Base-by-base conservation (phyloP, 2,113 vertebrate genomes). In the Piprites chloris region DNA sequence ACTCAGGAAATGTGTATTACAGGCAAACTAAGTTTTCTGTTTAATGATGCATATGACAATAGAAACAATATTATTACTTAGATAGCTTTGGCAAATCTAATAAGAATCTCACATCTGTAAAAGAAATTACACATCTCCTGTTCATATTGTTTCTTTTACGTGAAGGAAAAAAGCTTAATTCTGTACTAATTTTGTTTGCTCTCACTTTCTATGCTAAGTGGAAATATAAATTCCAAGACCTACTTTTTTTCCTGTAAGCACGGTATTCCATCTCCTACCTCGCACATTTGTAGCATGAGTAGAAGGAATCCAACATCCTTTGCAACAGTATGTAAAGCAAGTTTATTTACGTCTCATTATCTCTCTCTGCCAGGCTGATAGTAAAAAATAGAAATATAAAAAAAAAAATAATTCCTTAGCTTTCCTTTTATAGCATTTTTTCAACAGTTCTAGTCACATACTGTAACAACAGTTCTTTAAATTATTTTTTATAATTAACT, bases 241-340 rank as follows among this genome's bases (percentile, higher is more conserved):
- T 55, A 30, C n/a, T 46, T 55, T 66, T 82, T 67, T 73, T 52
- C 39, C 50, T 68, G 23, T 32, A 50, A 85, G n/a, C 9, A n/a
- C 9, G 12, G 5, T 12, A 42, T 58, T 85, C 17, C 20, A 30
- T 44, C 66, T 89, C 44, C 39, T 62, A 33, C n/a, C 85, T 92
- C 75, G 65, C 27, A 53, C 0, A 0, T 41, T 52, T 62, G 19
- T 53, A 62, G 46, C 0, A 0, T n/a, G 15, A 39, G 26, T 39
- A 50, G 65, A 46, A 73, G 30, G 41, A 81, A 37, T 72, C 9
- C 26, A 82, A 46, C 7, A 62, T 13, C 28, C 12, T 55, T 33
- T 79, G 41, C 23, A 15, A 2, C 12, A 27, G 9, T 28, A 46
- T 35, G 19, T 11, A 87, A 69, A 93, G 11, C 9, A 75, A 66